Base-by-base conservation (phyloP, 1,140 invertebrate genomes). In the Helicorthomorpha holstii region DNA sequence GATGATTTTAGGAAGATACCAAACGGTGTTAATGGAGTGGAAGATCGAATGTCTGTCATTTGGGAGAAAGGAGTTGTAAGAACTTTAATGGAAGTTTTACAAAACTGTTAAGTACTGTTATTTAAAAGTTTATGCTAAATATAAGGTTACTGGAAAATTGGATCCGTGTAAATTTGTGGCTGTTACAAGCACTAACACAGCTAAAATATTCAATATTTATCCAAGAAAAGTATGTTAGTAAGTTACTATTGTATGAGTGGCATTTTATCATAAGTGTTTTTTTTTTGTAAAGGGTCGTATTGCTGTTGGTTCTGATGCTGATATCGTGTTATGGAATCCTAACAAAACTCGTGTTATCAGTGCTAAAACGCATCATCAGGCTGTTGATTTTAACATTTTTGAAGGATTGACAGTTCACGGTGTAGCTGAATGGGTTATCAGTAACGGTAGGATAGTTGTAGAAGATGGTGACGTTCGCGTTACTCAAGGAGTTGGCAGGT, bases 181-280 rank as follows among this genome's bases (percentile, higher is more conserved):
- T 12, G 83, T 98, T 0, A 98, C 93, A 0, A 96, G 90, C 66
- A 80, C 92, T 2, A 95, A 87, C 62, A 91, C 95, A 21, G 95
- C 95, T 1, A 96, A 91, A 73, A 84, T 98, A 51, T 99, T 99
- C 70, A 98, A 98, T 71, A 72, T 98, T 45, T 98, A 94, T 70
- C 96, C 96, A 10, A 78, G 78, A 66, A 99, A 98, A 67, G 80
- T 76, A 34, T 34, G 29, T 16, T 16, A 34, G 29, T 7, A 34
- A 7, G 7, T 7, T 34, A 34, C 16, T 7, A 34, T 34, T 34
- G 16, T 16, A 7, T 34, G 7, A 34, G 29, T 7, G 7, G 29
- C 16, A 34, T 34, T 7, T 34, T 34, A 34, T 7, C 16, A 7
- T 34, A 34, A 34, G n/a, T n/a, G n/a, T n/a, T n/a, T n/a, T n/a